Conservation (phyloP, 2,888 invertebrate genomes). For the Hipparchia sbordonii region DNA sequence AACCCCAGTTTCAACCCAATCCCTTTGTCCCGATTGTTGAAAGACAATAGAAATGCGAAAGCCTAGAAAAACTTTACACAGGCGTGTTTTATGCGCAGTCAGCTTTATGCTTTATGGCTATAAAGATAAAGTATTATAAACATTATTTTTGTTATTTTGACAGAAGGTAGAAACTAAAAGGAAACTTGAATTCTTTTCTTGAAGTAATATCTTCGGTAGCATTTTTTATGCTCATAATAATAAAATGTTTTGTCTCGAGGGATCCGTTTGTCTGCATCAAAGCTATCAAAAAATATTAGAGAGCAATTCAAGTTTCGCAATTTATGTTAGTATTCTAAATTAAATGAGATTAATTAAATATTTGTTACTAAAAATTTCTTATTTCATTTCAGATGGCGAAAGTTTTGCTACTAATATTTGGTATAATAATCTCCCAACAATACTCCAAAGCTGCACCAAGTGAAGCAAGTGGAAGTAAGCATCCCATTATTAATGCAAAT, state of each 20-base stretch:
- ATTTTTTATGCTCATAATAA: not conserved
- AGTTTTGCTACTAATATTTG: conserved; percentile 47
- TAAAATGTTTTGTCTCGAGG: not conserved
- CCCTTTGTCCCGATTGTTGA: conserved; percentile 46
- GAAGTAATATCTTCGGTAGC: not conserved
- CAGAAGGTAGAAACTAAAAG: not conserved
- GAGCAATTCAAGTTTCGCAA: too few relatives aligned
- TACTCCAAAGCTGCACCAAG: conserved; percentile 58
- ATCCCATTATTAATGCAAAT: conserved; percentile 42
- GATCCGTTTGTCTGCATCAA: not conserved
- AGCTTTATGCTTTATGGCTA: conserved; percentile 10
- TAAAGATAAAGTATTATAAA: conserved; percentile 1
- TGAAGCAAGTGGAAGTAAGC: conserved; percentile 53
- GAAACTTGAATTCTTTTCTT: not conserved
- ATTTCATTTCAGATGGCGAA: conserved; percentile 67
- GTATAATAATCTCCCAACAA: conserved; percentile 53
- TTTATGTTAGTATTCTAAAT: not conserved
- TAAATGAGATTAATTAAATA: not conserved
- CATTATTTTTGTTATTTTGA: not conserved
- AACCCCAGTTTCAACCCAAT: conserved; percentile 29
- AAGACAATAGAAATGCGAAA: conserved; percentile 46
- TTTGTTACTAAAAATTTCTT: conserved; percentile 20
- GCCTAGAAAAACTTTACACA: conserved; percentile 45
- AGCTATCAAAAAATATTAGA: too few relatives aligned
- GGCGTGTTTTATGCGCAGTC: conserved; percentile 31